These are phyloP conservation scores for Carterocephalus palaemon DNA, from an alignment of 2,888 invertebrate genomes.

Conservation along the genomic window DNA sequence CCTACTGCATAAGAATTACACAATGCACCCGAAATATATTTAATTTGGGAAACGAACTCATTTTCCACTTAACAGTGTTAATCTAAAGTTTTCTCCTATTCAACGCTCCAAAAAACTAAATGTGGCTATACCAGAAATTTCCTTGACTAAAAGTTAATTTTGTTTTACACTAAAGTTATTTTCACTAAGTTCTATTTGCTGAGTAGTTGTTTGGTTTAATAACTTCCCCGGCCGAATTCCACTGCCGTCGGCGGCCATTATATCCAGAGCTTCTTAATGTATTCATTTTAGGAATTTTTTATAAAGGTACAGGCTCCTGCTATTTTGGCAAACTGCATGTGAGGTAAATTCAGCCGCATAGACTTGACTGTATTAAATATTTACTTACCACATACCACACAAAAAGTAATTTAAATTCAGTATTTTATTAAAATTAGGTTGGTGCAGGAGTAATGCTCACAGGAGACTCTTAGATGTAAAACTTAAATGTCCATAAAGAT, in stretches of 20 bases:
- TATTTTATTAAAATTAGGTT: slow-evolving; percentile 4
- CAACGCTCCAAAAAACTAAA: neutral
- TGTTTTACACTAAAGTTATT: slow-evolving; percentile 13
- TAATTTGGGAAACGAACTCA: too few species aligned
- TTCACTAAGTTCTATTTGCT: slow-evolving; percentile 22
- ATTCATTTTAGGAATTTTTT: slow-evolving; percentile 22
- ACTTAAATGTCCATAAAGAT: too few species aligned
- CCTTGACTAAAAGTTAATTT: slow-evolving; percentile 12
- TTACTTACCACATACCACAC: slow-evolving; percentile 16
- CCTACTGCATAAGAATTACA: too few species aligned
- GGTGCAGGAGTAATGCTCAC: neutral
- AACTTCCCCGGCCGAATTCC: slow-evolving; percentile 19
- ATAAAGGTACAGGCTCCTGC: slow-evolving; percentile 9
- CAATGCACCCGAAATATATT: too few species aligned
- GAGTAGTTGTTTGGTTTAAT: slow-evolving; percentile 23
- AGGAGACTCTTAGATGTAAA: too few species aligned
- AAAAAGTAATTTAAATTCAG: slow-evolving; percentile 21
- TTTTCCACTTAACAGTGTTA: too few species aligned
- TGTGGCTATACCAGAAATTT: neutral
- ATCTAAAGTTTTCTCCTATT: neutral
- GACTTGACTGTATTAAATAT: slow-evolving; percentile 22
- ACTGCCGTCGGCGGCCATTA: slow-evolving; percentile 13
- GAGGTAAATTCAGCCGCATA: slow-evolving; percentile 17
- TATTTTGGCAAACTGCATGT: slow-evolving; percentile 15
- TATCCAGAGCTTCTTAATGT: slow-evolving; percentile 19